Evolutionary conservation across 1,140 invertebrate species (phyloP).

Genomic region (Dreissena rostriformis): DNA sequence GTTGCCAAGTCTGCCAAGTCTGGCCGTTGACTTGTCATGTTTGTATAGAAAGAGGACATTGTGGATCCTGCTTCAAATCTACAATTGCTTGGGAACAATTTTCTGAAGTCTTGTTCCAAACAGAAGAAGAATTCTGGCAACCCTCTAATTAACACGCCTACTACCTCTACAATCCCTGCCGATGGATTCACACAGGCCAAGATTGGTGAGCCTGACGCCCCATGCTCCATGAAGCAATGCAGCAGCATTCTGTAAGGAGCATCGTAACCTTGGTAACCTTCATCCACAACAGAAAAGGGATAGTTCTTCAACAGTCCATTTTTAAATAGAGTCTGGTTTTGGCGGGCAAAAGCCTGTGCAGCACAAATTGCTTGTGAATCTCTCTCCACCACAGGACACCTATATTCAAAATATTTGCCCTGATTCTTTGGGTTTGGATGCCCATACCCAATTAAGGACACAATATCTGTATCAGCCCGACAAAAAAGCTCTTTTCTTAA

Average conservation of each 20-base stretch:
- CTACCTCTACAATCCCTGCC: not conserved
- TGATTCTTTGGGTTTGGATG: not conserved
- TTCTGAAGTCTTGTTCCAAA: not conserved
- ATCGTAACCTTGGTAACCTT: not conserved
- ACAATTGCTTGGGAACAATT: not conserved
- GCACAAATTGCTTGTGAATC: not conserved
- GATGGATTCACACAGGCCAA: not conserved
- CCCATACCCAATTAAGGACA: not conserved
- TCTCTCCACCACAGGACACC: not conserved
- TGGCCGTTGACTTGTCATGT: not conserved
- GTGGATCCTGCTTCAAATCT: not conserved
- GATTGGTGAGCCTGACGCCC: not conserved
- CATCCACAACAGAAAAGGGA: not conserved
- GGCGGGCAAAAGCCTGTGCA: not conserved
- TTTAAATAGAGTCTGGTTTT: not conserved
- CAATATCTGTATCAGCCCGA: not conserved
- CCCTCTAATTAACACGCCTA: not conserved
- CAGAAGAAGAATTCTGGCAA: not conserved
- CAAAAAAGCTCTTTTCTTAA: not conserved
- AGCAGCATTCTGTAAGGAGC: not conserved
- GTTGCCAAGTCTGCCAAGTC: no score
- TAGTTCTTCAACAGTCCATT: not conserved
- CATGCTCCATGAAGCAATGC: conserved; percentile 1
- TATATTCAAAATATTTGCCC: not conserved
- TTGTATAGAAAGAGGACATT: not conserved